A percentile compares a stretch with the other conserved stretches of the same genome.
These are phyloP conservation scores for Lepus europaeus DNA, from an alignment of 2,113 vertebrate species.

Conservation along the genomic window DNA sequence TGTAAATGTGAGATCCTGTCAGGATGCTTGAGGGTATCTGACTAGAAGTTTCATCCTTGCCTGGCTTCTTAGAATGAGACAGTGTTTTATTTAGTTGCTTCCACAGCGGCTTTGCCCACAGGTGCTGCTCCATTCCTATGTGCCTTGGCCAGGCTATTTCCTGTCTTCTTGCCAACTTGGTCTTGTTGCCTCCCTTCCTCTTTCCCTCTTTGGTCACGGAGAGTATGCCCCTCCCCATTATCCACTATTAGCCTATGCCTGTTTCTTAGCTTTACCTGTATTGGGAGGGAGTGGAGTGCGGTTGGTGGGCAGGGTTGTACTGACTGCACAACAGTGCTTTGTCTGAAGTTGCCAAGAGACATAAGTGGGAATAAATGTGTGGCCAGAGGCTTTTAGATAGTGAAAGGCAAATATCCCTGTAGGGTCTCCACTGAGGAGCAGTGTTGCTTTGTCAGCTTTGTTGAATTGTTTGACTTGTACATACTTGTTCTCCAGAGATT, in stretches of 20 bases:
- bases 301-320: background rate
- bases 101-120: background rate
- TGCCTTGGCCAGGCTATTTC: background rate
- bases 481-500: background rate
- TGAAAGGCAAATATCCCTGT: background rate
- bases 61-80: background rate
- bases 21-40: background rate
- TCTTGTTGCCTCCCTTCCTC: background rate
- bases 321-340: background rate
- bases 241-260: background rate
- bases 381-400: background rate
- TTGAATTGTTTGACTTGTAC: background rate
- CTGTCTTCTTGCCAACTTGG: background rate
- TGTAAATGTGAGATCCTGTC: background rate
- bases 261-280: background rate
- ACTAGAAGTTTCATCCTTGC: background rate
- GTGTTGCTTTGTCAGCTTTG: background rate
- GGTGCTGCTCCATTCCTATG: background rate
- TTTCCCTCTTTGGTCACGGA: background rate
- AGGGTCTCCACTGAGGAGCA: background rate
- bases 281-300: background rate
- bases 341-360: background rate
- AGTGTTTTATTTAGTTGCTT: background rate
- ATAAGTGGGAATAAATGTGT: background rate
- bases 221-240: background rate